A percentile compares a stretch with the other conserved stretches of the same genome.
Conservation (phyloP, 1,140 invertebrate species). For the Ylistrum balloti region DNA sequence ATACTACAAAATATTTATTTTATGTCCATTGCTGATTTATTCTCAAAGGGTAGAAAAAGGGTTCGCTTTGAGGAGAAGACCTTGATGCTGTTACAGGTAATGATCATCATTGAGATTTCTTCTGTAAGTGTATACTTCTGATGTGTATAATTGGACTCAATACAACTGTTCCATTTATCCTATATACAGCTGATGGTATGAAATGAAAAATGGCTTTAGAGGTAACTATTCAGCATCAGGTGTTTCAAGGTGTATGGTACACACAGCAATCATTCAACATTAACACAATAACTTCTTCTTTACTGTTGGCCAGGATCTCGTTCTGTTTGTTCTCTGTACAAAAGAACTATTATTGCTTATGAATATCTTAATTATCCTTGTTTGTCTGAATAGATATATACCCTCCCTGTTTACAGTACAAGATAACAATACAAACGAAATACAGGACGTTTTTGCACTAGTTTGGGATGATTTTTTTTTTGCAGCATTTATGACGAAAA, state of each 20-base stretch:
- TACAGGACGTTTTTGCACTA: too few species aligned
- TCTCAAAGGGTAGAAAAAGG: neutral
- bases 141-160: too few species aligned
- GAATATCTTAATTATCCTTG: neutral
- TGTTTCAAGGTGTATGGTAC: neutral
- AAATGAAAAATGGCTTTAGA: neutral
- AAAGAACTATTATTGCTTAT: neutral
- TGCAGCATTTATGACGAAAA: too few species aligned
- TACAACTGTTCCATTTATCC: neutral
- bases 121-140: too few species aligned
- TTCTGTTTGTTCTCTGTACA: neutral
- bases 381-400: too few species aligned
- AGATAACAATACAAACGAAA: too few species aligned
- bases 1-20: slow-evolving; percentile 29
- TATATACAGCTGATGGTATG: neutral
- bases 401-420: too few species aligned
- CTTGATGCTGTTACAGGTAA: neutral
- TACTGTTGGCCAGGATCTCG: neutral
- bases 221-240: neutral
- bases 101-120: neutral
- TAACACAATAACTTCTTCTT: neutral
- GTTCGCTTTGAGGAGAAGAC: neutral
- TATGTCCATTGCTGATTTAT: neutral
- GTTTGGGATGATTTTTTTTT: too few species aligned
- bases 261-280: neutral